Percentiles rank a stretch among this genome's conserved stretches.
Conservation (phyloP, 2,888 invertebrate species). For the Hartigia nigra region DNA sequence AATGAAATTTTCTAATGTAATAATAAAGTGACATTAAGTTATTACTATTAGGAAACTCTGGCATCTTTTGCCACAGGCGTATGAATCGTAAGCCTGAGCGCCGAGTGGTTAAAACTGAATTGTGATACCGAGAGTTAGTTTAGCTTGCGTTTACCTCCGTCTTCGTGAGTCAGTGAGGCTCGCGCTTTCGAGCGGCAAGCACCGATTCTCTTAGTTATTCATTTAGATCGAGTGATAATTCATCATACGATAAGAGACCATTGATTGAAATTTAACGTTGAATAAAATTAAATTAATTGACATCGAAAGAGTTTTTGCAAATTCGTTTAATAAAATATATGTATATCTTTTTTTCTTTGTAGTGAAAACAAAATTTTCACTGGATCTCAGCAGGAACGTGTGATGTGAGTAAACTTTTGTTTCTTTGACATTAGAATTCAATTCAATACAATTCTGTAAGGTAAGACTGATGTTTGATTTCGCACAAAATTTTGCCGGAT, state of each 20-base stretch:
- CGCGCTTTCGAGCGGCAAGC: slow-evolving; percentile 61
- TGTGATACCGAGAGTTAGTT: slow-evolving; percentile 42
- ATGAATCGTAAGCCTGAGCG: slow-evolving; percentile 25
- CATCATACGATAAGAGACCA: neutral
- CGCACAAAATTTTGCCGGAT: neutral
- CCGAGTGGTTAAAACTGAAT: slow-evolving; percentile 42
- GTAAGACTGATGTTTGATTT: neutral
- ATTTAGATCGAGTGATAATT: slow-evolving; percentile 6
- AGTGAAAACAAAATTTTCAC: neutral
- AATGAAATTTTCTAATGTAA: neutral
- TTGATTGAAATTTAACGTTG: neutral
- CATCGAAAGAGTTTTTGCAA: neutral
- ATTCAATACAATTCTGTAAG: neutral
- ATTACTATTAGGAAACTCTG: neutral
- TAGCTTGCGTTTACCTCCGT: slow-evolving; percentile 57
- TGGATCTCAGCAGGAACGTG: neutral
- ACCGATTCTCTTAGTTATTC: slow-evolving; percentile 34
- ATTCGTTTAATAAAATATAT: neutral
- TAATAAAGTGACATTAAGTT: neutral
- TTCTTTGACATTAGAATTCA: neutral
- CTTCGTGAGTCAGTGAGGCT: slow-evolving; percentile 58
- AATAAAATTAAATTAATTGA: neutral
- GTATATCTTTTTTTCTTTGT: neutral
- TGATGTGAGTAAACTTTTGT: neutral
- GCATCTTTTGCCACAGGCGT: neutral